These are phyloP conservation scores for Malurus cyaneus DNA, from an alignment of 2,113 vertebrate species.

Conservation along the genomic window DNA sequence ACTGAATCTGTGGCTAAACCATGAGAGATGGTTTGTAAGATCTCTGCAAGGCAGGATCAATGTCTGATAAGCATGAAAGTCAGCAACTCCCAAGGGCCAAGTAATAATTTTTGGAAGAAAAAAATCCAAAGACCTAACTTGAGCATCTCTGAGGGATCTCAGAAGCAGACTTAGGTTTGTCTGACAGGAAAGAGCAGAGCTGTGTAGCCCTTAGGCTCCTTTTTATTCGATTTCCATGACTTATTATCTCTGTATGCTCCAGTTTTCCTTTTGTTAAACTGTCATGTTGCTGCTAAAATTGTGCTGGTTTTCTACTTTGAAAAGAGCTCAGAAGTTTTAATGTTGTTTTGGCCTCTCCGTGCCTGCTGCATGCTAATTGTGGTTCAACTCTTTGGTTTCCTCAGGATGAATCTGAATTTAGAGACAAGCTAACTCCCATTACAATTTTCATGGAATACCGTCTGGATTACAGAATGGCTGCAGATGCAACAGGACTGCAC, in stretches of 20 bases:
- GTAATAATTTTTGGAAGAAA: background rate
- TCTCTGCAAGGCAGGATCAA: background rate
- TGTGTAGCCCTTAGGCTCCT: background rate
- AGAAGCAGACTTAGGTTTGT: background rate
- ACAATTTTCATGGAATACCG: constrained; percentile 92
- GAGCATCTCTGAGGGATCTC: background rate
- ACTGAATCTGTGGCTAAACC: background rate
- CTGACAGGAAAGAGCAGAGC: background rate
- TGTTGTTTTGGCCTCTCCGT: background rate
- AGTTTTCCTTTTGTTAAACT: background rate
- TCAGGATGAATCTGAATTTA: constrained; percentile 93
- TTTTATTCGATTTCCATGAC: fast-evolving
- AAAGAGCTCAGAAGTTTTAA: background rate
- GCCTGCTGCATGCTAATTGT: background rate
- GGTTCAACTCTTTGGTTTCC: background rate
- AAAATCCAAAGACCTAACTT: background rate
- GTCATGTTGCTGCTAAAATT: background rate
- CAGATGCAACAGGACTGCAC: constrained; percentile 82
- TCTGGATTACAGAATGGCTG: constrained; percentile 83
- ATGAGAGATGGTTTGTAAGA: background rate
- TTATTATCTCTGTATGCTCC: background rate
- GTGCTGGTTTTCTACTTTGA: background rate
- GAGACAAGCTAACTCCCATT: constrained; percentile 96
- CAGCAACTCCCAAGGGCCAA: background rate
- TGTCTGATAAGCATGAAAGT: background rate